Percentiles rank a stretch among this genome's conserved stretches.
Evolutionary conservation across 1,140 invertebrate genomes (phyloP).

Genomic region (Bombus fervidus): DNA sequence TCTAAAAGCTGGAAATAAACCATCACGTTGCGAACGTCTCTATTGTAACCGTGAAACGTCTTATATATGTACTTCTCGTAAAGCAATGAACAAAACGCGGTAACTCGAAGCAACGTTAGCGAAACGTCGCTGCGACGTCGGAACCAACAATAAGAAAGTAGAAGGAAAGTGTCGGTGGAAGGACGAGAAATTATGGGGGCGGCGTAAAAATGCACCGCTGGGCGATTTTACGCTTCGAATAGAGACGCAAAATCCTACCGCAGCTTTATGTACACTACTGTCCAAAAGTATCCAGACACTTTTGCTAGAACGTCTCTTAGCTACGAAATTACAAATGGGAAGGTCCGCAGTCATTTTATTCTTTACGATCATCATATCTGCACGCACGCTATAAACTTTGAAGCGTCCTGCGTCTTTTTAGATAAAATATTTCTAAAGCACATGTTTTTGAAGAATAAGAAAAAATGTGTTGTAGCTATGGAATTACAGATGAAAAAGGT

Average conservation of each 20-base stretch:
- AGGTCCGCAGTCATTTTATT: too few relatives aligned
- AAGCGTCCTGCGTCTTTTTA: too few relatives aligned
- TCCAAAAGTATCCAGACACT: neutral
- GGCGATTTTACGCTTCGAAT: conserved; percentile 72
- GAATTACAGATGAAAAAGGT: too few relatives aligned
- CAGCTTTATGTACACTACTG: conserved; percentile 20
- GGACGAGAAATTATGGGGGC: conserved; percentile 58
- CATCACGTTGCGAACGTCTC: neutral
- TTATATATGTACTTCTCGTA: conserved; percentile 17
- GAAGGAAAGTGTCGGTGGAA: conserved; percentile 37
- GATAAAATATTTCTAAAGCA: too few relatives aligned
- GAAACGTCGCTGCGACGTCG: conserved; percentile 34
- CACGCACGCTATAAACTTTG: too few relatives aligned
- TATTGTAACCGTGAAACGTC: conserved; percentile 3
- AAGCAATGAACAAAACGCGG: conserved; percentile 20
- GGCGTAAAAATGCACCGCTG: conserved; percentile 69
- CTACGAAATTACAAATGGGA: too few relatives aligned
- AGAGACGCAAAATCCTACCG: conserved; percentile 61
- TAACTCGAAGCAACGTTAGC: conserved; percentile 53
- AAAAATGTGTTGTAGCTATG: too few relatives aligned
- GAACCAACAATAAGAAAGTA: conserved; percentile 31
- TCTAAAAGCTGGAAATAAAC: neutral
- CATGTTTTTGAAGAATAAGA: too few relatives aligned
- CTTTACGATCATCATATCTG: too few relatives aligned
- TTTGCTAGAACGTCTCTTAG: neutral